A percentile compares a stretch with the other conserved stretches of the same genome.
Evolutionary conservation across 2,113 vertebrate genomes (phyloP).

Genomic region (Echinops telfairi): DNA sequence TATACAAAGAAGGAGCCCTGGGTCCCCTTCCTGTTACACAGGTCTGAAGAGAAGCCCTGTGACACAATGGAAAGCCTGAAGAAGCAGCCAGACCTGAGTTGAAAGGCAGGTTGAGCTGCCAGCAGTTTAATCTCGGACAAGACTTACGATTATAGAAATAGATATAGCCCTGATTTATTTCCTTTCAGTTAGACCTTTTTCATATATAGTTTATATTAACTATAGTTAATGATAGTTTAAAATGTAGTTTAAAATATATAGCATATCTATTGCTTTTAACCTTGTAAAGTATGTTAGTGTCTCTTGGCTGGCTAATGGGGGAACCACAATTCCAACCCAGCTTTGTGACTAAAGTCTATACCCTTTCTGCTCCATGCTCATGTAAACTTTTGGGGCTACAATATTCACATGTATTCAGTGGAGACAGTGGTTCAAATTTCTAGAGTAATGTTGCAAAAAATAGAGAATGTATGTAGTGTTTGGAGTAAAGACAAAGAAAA

Average conservation of each 20-base stretch:
- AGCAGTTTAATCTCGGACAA: slow-evolving; percentile 19
- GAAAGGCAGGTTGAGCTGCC: background rate
- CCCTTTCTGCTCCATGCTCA: background rate
- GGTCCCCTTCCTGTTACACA: background rate
- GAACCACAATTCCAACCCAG: slow-evolving; percentile 7
- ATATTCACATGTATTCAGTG: background rate
- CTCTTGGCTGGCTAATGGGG: background rate
- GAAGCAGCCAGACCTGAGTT: background rate
- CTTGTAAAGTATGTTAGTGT: background rate
- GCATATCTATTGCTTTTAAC: slow-evolving; percentile 21
- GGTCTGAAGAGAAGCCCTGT: background rate
- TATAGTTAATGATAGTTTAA: too few species aligned
- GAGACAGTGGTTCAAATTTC: background rate
- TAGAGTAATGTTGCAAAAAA: background rate
- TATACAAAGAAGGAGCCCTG: background rate
- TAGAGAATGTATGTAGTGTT: background rate
- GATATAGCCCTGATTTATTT: background rate
- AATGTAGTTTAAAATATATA: too few species aligned
- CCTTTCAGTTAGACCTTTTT: background rate
- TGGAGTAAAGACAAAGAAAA: background rate
- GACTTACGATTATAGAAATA: background rate
- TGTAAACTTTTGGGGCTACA: background rate
- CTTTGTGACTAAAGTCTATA: background rate
- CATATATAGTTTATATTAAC: background rate
- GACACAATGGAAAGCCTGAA: background rate